These are phyloP conservation scores for Drosophila tsacasi DNA, from an alignment of 1,140 invertebrate species.

Conservation along the genomic window DNA sequence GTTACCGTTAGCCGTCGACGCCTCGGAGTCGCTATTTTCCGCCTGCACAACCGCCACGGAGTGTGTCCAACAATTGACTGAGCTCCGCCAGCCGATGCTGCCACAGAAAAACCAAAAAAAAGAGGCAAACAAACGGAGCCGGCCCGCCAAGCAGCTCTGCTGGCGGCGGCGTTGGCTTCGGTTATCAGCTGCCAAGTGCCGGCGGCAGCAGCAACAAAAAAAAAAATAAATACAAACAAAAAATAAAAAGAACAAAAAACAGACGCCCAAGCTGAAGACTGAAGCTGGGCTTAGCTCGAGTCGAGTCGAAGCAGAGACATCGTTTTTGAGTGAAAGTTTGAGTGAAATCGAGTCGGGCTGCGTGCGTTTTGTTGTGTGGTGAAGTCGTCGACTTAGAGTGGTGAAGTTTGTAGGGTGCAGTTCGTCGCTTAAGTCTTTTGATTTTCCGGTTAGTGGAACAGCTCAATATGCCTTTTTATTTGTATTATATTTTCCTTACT, in stretches of 20 bases:
- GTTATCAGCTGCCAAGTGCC: conserved; percentile 62
- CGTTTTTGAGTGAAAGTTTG: conserved; percentile 60
- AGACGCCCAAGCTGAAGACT: conserved; percentile 51
- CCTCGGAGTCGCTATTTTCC: conserved; percentile 34
- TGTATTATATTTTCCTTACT: neutral
- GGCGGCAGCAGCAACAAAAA: conserved; percentile 54
- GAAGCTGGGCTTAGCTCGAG: conserved; percentile 30
- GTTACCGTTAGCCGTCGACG: conserved; percentile 56
- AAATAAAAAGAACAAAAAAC: conserved; percentile 41
- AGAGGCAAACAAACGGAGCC: conserved; percentile 39
- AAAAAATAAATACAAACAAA: conserved; percentile 22
- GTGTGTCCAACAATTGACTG: conserved; percentile 82
- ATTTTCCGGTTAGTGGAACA: neutral
- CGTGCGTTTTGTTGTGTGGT: conserved; percentile 36
- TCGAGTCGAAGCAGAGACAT: conserved; percentile 13
- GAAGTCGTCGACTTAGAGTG: neutral
- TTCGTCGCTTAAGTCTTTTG: conserved; percentile 70
- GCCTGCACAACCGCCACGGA: conserved; percentile 69
- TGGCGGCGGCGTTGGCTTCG: conserved; percentile 40
- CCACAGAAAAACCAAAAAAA: conserved; percentile 80
- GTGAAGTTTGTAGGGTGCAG: conserved; percentile 25
- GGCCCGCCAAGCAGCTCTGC: conserved; percentile 32
- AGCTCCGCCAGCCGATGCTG: conserved; percentile 72
- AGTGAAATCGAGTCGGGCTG: conserved; percentile 33
- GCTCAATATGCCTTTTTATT: neutral